A percentile compares a stretch with the other conserved stretches of the same genome.
These are phyloP conservation scores for Sardinella longiceps DNA, from an alignment of 2,797 vertebrate species.

Conservation along the genomic window DNA sequence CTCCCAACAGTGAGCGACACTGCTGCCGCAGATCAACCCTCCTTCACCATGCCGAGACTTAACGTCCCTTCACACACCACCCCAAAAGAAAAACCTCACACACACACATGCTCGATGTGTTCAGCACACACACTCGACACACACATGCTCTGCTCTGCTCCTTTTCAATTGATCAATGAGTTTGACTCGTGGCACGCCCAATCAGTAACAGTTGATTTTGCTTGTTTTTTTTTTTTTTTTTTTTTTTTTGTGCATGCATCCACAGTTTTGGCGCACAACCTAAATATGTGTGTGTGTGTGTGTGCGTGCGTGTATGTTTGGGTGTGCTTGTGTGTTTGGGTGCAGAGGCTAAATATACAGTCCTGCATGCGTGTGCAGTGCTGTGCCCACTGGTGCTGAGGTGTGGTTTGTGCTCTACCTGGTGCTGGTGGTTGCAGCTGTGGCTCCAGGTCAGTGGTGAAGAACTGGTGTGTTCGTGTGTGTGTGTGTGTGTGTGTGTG, in stretches of 20 bases:
- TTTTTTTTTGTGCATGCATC: background rate
- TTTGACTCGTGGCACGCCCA: background rate
- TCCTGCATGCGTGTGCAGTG: background rate
- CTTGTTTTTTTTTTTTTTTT: background rate
- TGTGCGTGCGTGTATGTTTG: too few relatives aligned
- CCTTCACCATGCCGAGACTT: constrained; percentile 22
- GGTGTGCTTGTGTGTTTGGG: constrained; percentile 15
- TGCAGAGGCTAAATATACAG: background rate
- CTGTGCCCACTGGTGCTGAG: background rate
- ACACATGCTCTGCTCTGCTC: background rate
- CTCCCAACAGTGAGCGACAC: background rate
- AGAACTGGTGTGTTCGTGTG: background rate
- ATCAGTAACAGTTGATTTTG: background rate
- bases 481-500: too few relatives aligned
- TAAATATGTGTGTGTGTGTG: too few relatives aligned
- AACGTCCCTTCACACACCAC: background rate
- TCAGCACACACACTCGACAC: background rate
- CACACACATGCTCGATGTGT: too few relatives aligned
- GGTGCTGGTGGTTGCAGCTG: background rate
- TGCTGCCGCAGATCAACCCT: background rate
- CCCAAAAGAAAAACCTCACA: too few relatives aligned
- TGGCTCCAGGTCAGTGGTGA: background rate
- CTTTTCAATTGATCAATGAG: background rate
- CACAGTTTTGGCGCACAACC: background rate
- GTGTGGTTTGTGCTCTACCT: background rate